phyloP scores from a whole-genome alignment of 1,140 invertebrate genomes.

The Drosophila pectinifera region DNA sequence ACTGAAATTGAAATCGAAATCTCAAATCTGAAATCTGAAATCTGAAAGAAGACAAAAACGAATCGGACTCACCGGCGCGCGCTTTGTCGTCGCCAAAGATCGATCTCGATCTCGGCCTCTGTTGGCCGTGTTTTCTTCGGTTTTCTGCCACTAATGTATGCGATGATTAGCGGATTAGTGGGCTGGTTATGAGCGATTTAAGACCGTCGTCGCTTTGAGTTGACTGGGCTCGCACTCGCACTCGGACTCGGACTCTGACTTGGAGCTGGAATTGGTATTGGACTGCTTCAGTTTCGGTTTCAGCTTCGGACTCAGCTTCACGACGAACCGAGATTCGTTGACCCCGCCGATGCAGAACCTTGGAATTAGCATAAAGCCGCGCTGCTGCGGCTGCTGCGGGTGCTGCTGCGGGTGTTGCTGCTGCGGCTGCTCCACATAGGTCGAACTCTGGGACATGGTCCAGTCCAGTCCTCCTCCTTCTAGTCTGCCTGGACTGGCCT shows the following conservation, averaged over 20 bases:
- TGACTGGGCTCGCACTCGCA: too few species aligned
- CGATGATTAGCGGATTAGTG: conserved; percentile 72
- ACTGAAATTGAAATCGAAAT: conserved; percentile 72
- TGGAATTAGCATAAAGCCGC: conserved; percentile 72
- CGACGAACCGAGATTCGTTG: conserved; percentile 62
- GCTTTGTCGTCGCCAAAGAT: conserved; percentile 36
- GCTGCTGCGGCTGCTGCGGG: conserved; percentile 8
- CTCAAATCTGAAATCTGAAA: conserved; percentile 54
- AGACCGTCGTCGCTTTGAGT: conserved; percentile 16
- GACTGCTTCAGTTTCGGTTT: conserved; percentile 6
- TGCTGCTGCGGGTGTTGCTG: conserved; percentile 46
- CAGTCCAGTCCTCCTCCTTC: background rate
- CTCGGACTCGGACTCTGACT: conserved; percentile 16
- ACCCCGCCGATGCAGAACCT: conserved; percentile 78
- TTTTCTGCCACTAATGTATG: conserved; percentile 44
- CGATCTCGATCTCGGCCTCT: conserved; percentile 30
- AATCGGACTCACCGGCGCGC: conserved; percentile 41
- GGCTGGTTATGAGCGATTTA: conserved; percentile 64
- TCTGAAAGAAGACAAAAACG: conserved; percentile 8
- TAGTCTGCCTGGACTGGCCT: background rate
- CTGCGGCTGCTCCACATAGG: conserved; percentile 7
- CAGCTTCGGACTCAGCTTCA: conserved; percentile 14
- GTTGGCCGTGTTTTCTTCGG: conserved; percentile 25
- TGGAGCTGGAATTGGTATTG: conserved; percentile 32
- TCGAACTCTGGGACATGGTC: background rate